phyloP scores from a whole-genome alignment of 2,797 vertebrate genomes.

The Gouania willdenowi region DNA sequence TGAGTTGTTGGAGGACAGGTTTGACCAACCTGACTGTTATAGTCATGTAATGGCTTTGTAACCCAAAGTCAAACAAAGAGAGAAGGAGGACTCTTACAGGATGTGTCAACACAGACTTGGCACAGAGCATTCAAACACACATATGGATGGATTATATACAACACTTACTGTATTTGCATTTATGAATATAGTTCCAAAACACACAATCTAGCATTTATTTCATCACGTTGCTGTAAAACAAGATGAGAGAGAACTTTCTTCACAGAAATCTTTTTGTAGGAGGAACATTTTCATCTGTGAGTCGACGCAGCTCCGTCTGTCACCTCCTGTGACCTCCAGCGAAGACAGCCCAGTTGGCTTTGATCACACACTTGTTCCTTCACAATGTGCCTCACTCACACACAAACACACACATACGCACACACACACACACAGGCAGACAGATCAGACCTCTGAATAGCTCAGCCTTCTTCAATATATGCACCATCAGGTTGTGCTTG shows the following conservation, averaged over 20 bases:
- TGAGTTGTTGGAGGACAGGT: no score
- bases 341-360: conserved; percentile 37
- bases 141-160: not conserved
- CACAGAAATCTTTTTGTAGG: not conserved
- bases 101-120: not conserved
- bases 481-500: conserved; percentile 4
- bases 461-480: conserved; percentile 12
- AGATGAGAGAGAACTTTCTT: no score
- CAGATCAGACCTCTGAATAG: conserved; percentile 9
- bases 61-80: conserved; percentile 8
- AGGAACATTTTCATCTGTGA: not conserved
- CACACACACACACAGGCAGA: not conserved
- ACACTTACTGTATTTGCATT: not conserved
- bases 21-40: not conserved
- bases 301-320: conserved; percentile 20
- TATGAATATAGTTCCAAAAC: not conserved
- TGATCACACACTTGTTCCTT: conserved; percentile 44
- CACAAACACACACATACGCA: conserved; percentile 1
- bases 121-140: not conserved
- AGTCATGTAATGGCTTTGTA: not conserved
- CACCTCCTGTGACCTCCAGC: conserved; percentile 35
- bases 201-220: not conserved
- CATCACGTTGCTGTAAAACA: no score
- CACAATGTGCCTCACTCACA: conserved; percentile 4
- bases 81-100: not conserved